These are phyloP conservation scores for Andricus quercusramuli DNA, from an alignment of 2,888 invertebrate species.

Conservation along the genomic window DNA sequence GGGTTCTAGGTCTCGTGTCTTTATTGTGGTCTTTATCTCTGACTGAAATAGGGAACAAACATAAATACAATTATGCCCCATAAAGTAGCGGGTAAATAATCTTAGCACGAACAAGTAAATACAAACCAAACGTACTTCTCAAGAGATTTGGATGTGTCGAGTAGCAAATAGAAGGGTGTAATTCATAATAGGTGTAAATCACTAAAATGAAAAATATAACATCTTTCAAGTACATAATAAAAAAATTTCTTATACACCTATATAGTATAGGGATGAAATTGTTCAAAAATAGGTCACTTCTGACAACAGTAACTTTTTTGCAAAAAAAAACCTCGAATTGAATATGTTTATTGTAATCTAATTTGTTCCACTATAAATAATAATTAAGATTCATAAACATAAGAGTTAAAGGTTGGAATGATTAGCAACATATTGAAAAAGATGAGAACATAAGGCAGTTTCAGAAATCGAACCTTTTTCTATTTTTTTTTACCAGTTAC, in stretches of 20 bases:
- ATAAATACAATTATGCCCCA: constrained; percentile 43
- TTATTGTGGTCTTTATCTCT: not conserved
- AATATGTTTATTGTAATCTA: too few species aligned
- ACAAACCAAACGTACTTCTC: constrained; percentile 6
- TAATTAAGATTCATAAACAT: too few species aligned
- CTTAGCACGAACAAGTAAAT: constrained; percentile 28
- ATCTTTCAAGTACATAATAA: not conserved
- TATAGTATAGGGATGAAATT: too few species aligned
- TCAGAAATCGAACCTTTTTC: too few species aligned
- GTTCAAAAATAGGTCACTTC: too few species aligned
- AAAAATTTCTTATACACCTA: not conserved
- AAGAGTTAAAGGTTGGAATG: too few species aligned
- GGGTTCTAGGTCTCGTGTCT: not conserved
- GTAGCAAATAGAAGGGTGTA: constrained; percentile 2
- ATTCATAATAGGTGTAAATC: not conserved
- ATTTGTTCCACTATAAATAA: too few species aligned
- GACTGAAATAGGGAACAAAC: constrained; percentile 31
- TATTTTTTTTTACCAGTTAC: too few species aligned
- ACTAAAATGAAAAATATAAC: not conserved
- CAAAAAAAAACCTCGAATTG: too few species aligned
- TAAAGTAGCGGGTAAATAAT: constrained; percentile 47
- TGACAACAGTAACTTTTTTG: too few species aligned
- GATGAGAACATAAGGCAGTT: too few species aligned
- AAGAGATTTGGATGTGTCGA: not conserved
- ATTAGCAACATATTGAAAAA: too few species aligned